Conservation (phyloP, 2,797 vertebrate genomes). For the Pitangus sulphuratus region DNA sequence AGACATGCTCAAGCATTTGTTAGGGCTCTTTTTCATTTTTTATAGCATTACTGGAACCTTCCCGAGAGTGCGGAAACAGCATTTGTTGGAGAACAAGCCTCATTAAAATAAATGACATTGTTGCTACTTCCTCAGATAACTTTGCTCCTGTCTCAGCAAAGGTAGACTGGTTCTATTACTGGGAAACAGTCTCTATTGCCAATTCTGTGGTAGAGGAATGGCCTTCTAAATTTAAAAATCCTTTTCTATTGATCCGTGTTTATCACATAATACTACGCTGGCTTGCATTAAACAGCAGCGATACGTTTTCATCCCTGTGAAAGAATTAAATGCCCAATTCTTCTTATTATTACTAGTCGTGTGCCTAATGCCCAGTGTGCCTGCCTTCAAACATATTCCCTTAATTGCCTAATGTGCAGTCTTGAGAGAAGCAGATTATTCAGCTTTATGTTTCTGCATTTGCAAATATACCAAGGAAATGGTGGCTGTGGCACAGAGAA, state of each 20-base stretch:
- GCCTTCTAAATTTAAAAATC: slow-evolving; percentile 63
- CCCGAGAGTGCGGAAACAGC: background rate
- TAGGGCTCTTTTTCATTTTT: slow-evolving; percentile 2
- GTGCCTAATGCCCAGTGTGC: slow-evolving; percentile 42
- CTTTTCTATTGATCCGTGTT: slow-evolving; percentile 64
- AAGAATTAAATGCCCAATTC: slow-evolving; percentile 70
- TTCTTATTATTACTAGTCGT: slow-evolving; percentile 42
- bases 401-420: slow-evolving; percentile 61
- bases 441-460: slow-evolving; percentile 48
- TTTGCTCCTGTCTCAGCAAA: slow-evolving; percentile 61
- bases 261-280: slow-evolving; percentile 35
- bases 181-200: slow-evolving; percentile 45
- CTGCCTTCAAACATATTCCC: slow-evolving; percentile 42
- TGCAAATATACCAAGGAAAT: slow-evolving; percentile 37
- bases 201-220: slow-evolving; percentile 50
- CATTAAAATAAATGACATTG: slow-evolving; percentile 59
- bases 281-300: slow-evolving; percentile 29
- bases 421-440: slow-evolving; percentile 60
- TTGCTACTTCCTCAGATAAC: slow-evolving; percentile 42
- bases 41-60: slow-evolving; percentile 33
- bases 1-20: background rate
- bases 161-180: slow-evolving; percentile 46
- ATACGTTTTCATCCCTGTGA: slow-evolving; percentile 49
- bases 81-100: slow-evolving; percentile 57
- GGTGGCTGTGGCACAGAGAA: slow-evolving; percentile 36